Evolutionary conservation across 2,113 vertebrate species (phyloP), one percentile per base, ranked within the genome.

Genomic region (Sardina pilchardus): DNA sequence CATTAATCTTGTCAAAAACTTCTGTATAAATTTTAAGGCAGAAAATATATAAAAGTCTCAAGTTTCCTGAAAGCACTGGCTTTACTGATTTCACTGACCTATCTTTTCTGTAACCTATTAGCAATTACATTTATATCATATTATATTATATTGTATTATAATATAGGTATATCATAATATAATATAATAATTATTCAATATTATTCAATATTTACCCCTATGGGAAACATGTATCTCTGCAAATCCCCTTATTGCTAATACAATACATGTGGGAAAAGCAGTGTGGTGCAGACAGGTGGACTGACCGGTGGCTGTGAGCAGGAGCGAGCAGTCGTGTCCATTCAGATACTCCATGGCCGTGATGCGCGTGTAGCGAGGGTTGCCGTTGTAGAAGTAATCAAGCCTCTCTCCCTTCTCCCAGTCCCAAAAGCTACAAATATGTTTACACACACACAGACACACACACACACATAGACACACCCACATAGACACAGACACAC

Each of bases 331-430:
- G 92, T 97, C 97, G 88, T 97, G 97, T 0, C 98, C 98, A 0
- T 99, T 99, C 89, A 99, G 95, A 89, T 99, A 99, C 91, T 99
- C 98, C 98, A 99, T 98, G 10, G 98, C 96, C 0, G 98, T 99
- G 94, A 99, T 98, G 84, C 97, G 94, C 0, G 97, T 99, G 92
- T 99, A 99, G 0, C 97, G 96, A 0, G 98, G 98, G 93, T 99
- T 99, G 50, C 98, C 98, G 0, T 99, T 99, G 95, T 99, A 99
- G 93, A 99, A 99, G 48, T 99, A 99, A 84, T 99, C 98, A 92
- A 99, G 88, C 88, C 99, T 96, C 81, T 99, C 98, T 6, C 96
- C 97, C 82, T 98, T 99, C 92, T 99, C 98, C 98, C 98, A 99
- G 93, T 99, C 98, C 98, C 98, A 99, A 81, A 99, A 99, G 42